Evolutionary conservation across 2,888 invertebrate genomes (phyloP), one percentile per base, ranked within the genome.

Genomic region (Tetragonula carbonaria): DNA sequence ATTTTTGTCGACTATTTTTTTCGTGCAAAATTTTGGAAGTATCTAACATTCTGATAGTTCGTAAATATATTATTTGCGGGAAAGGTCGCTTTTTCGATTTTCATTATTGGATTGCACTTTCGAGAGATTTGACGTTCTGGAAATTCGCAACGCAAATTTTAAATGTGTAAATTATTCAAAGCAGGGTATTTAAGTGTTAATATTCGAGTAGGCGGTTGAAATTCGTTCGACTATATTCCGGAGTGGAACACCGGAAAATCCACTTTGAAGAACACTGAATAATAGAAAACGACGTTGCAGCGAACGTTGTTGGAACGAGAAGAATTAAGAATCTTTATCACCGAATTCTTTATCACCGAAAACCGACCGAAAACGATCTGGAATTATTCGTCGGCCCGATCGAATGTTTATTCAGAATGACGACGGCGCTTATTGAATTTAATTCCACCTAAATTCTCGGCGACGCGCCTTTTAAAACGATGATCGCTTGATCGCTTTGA

Each of bases 371-470:
- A 66, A 71, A 55, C 3, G 51, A 33, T 62, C 45, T 14, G 14
- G 71, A 82, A 82, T 82, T 73, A 80, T 80, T 80, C 66, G 80
- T 78, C 59, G 63, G 57, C 33, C 53, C 57, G 59, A 75, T 82
- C 78, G 78, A 73, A 67, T 63, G 71, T 82, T 77, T 66, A 78
- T 70, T 55, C 55, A 45, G 45, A 33, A 53, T 70, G 57, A n/a
- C 59, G 65, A 63, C 73, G 57, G 18, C 53, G 70, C 67, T 70
- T 53, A 28, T 77, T 73, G 45, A 62, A 65, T 63, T 45, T 45
- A n/a, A 5, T 33, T 14, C 38, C 13, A 14, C 68, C 38, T 50
- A 81, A 81, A 77, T n/a, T 28, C 63, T 11, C 50, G 4, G 55
- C n/a, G 23, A 51, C 16, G 28, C 21, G 50, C 14, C 53, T 45